Evolutionary conservation across 2,797 vertebrate species (phyloP).

Genomic region (Sciaenops ocellatus): DNA sequence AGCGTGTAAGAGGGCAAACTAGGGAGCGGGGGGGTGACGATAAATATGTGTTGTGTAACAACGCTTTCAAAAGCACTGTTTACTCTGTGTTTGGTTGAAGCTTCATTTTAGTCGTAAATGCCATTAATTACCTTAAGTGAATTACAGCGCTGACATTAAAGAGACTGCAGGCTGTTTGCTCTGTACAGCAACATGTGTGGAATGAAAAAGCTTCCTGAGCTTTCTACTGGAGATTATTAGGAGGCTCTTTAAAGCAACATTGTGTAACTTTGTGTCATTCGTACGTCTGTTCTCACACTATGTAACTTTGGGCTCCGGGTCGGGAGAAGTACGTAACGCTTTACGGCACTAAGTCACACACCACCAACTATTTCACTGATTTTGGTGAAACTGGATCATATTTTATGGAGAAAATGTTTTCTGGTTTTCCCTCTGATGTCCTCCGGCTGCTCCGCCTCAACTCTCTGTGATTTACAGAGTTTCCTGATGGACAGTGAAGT

Average conservation of each 20-base stretch:
- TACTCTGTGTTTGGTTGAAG: constrained; percentile 18
- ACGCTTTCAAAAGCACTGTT: constrained; percentile 40
- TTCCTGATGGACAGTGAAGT: too few relatives aligned
- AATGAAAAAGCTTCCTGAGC: constrained; percentile 24
- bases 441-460: too few relatives aligned
- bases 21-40: constrained; percentile 21
- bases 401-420: too few relatives aligned
- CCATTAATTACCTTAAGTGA: constrained; percentile 49
- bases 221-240: constrained; percentile 17
- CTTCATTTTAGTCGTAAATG: constrained; percentile 32
- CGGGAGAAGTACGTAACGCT: too few relatives aligned
- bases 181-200: not conserved
- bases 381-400: too few relatives aligned
- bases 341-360: too few relatives aligned
- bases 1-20: constrained; percentile 53
- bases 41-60: constrained; percentile 44
- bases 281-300: too few relatives aligned
- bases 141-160: constrained; percentile 52
- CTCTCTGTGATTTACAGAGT: too few relatives aligned
- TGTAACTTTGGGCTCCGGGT: too few relatives aligned
- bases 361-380: too few relatives aligned
- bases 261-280: too few relatives aligned
- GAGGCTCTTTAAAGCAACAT: constrained; percentile 4
- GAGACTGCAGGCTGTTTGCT: constrained; percentile 17
- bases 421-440: too few relatives aligned